Conservation (phyloP, 92 coral and sea anemone genomes). For the Paragorgia papillata region DNA sequence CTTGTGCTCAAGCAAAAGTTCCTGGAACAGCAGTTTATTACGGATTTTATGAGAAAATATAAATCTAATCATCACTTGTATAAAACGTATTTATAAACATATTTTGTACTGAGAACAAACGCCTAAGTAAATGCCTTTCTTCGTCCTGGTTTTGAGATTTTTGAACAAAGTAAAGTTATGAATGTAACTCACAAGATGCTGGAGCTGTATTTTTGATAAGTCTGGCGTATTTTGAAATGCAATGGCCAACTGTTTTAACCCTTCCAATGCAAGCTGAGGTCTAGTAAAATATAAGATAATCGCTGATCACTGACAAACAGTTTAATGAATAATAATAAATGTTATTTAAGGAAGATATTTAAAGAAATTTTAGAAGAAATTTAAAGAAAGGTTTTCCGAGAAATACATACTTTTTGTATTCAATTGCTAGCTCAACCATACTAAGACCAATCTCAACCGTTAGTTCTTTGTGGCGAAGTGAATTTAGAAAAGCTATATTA, state of each 20-base stretch:
- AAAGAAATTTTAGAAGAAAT: no score
- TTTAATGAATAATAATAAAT: no score
- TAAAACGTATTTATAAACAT: no score
- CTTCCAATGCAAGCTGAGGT: slow-evolving; percentile 74
- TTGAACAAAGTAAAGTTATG: no score
- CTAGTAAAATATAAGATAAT: slow-evolving; percentile 35
- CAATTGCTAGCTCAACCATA: slow-evolving; percentile 71
- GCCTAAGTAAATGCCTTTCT: background rate
- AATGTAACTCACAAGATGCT: slow-evolving; percentile 74
- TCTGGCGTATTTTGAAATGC: slow-evolving; percentile 89
- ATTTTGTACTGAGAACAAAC: no score
- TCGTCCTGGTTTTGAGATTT: no score
- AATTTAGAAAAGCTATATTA: slow-evolving; percentile 77
- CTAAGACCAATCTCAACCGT: slow-evolving; percentile 80
- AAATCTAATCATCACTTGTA: no score
- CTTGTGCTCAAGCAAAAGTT: slow-evolving; percentile 71
- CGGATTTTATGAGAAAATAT: no score
- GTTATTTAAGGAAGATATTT: no score
- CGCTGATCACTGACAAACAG: no score
- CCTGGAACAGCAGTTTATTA: slow-evolving; percentile 50
- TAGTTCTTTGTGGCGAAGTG: slow-evolving; percentile 81
- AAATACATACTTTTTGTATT: slow-evolving; percentile 67
- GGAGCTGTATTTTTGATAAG: slow-evolving; percentile 80
- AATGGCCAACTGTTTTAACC: slow-evolving; percentile 67
- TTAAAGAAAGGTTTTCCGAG: no score